Conservation (phyloP, 1,140 invertebrate genomes). For the Heliconius hewitsoni region DNA sequence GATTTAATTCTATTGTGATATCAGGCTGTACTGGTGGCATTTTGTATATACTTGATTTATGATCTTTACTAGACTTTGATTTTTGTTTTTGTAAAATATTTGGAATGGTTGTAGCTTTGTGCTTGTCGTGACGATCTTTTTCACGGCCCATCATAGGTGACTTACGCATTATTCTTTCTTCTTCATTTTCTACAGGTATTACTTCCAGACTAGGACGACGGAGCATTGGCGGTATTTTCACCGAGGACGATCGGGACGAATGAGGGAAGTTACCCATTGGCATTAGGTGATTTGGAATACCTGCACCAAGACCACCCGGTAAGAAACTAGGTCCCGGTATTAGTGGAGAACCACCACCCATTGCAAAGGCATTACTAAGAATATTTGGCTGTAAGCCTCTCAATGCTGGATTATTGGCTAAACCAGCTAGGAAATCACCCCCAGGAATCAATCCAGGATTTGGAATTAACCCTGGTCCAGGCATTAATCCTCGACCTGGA, state of each 20-base stretch:
- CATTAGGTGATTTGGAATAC: slow-evolving; percentile 71
- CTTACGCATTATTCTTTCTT: slow-evolving; percentile 69
- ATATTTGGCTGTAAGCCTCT: slow-evolving; percentile 69
- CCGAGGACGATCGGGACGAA: slow-evolving; percentile 79
- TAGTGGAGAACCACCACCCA: slow-evolving; percentile 62
- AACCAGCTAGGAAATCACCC: slow-evolving; percentile 65
- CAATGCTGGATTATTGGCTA: slow-evolving; percentile 73
- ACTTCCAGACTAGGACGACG: slow-evolving; percentile 80
- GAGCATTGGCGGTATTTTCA: slow-evolving; percentile 75
- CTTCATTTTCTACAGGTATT: slow-evolving; percentile 77
- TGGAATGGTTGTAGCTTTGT: slow-evolving; percentile 77
- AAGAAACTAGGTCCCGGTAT: slow-evolving; percentile 81
- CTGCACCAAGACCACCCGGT: slow-evolving; percentile 70
- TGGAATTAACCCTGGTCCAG: slow-evolving; percentile 87
- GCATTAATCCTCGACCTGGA: slow-evolving; percentile 76
- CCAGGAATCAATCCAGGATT: slow-evolving; percentile 80
- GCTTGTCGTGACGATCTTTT: slow-evolving; percentile 75
- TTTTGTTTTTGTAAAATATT: slow-evolving; percentile 79
- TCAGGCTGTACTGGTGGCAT: slow-evolving; percentile 78
- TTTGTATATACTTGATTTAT: slow-evolving; percentile 75
- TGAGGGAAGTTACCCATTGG: slow-evolving; percentile 78
- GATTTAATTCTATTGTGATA: slow-evolving; percentile 79
- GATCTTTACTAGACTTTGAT: slow-evolving; percentile 72
- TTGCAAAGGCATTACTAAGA: slow-evolving; percentile 75
- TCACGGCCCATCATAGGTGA: slow-evolving; percentile 63